Evolutionary conservation across 1,140 invertebrate species (phyloP).

Genomic region (Pseudomyrmex concolor): DNA sequence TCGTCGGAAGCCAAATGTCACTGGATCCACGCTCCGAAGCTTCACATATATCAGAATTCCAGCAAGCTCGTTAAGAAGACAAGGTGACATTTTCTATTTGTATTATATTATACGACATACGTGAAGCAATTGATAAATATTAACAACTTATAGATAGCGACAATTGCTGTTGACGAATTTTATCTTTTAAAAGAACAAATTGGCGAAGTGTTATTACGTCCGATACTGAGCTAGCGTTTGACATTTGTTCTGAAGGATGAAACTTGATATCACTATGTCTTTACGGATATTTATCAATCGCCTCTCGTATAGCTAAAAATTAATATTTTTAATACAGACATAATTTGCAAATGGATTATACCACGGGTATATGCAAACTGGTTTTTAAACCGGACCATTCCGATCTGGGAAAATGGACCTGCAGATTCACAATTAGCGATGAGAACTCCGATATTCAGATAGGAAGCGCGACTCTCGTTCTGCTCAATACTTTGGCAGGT

Average conservation of each 20-base stretch:
- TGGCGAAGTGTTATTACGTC: too few relatives aligned
- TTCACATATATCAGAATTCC: slow-evolving; percentile 70
- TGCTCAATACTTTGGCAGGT: slow-evolving; percentile 78
- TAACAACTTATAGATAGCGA: too few relatives aligned
- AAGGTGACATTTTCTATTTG: slow-evolving; percentile 57
- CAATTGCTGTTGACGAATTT: too few relatives aligned
- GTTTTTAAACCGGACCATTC: slow-evolving; percentile 79
- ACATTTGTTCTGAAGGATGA: too few relatives aligned
- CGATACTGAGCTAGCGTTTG: too few relatives aligned
- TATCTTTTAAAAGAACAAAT: too few relatives aligned
- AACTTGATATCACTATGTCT: too few relatives aligned
- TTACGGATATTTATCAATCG: too few relatives aligned
- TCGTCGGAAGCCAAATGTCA: slow-evolving; percentile 76
- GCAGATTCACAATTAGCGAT: slow-evolving; percentile 75
- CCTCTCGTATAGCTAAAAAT: too few relatives aligned
- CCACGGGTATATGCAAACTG: slow-evolving; percentile 79
- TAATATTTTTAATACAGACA: slow-evolving; percentile 67
- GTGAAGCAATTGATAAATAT: too few relatives aligned
- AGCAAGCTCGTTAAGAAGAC: slow-evolving; percentile 63
- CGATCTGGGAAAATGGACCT: slow-evolving; percentile 83
- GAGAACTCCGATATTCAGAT: slow-evolving; percentile 71
- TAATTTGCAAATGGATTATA: slow-evolving; percentile 79
- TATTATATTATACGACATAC: too few relatives aligned
- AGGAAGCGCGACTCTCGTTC: slow-evolving; percentile 76
- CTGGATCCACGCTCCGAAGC: slow-evolving; percentile 78